Percentiles rank a stretch among this genome's conserved stretches.
Evolutionary conservation across 2,113 vertebrate genomes (phyloP).

Genomic region (Gallinago media): DNA sequence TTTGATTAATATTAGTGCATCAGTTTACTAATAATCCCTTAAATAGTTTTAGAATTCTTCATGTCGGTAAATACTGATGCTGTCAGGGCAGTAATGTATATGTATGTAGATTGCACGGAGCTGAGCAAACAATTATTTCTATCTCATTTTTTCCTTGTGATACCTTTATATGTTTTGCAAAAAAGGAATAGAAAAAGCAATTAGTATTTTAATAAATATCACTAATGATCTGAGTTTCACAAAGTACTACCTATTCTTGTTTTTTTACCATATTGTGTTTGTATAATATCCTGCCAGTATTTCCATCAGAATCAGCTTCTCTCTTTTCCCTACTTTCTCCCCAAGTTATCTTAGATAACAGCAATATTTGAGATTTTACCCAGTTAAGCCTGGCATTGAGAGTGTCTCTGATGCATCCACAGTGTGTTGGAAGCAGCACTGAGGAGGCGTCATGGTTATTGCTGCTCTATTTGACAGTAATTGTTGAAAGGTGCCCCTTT

Average conservation of each 20-base stretch:
- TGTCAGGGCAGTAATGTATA: background rate
- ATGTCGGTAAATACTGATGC: background rate
- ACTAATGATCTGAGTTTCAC: background rate
- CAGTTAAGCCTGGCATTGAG: background rate
- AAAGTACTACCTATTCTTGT: background rate
- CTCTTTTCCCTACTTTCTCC: background rate
- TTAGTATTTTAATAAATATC: background rate
- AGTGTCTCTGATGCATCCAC: background rate
- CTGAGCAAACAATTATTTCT: background rate
- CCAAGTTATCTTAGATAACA: background rate
- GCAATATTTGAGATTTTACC: background rate
- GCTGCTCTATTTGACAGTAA: background rate
- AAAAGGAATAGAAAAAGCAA: background rate
- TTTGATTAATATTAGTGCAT: background rate
- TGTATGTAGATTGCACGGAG: rapidly evolving
- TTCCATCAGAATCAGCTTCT: background rate
- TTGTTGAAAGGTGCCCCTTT: background rate
- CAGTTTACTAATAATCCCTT: background rate
- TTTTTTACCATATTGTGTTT: background rate
- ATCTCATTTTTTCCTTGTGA: background rate
- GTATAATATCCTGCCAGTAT: background rate
- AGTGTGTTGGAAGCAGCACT: background rate
- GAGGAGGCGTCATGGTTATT: background rate
- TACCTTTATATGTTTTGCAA: background rate
- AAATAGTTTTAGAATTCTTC: background rate